These are phyloP conservation scores for Geodia barretti DNA, from an alignment of 37 sponge, comb jelly and placozoan genomes.

Conservation along the genomic window DNA sequence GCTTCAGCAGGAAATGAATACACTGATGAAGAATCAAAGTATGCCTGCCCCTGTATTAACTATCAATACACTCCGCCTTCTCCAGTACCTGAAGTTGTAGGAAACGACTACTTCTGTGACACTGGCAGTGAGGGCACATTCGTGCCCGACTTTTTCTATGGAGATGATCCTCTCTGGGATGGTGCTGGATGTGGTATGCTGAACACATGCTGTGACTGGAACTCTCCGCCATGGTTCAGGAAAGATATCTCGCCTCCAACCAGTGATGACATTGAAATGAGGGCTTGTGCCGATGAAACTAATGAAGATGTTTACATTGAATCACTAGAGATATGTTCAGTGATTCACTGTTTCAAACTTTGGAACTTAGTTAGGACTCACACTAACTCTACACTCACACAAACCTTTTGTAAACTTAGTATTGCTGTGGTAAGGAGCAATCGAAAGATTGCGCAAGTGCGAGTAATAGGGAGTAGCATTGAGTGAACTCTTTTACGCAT, in stretches of 20 bases:
- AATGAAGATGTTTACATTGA: background rate
- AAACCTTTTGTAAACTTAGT: too few species aligned
- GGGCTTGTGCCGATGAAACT: constrained; percentile 23
- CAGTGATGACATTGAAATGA: constrained; percentile 39
- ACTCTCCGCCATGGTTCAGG: constrained; percentile 33
- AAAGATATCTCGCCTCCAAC: constrained; percentile 8
- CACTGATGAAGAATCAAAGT: background rate
- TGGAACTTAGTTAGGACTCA: too few species aligned
- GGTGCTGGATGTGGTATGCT: constrained; percentile 22
- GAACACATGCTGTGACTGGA: constrained; percentile 43
- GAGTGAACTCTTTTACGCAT: too few species aligned
- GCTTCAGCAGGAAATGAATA: constrained; percentile 18
- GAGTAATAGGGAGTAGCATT: too few species aligned
- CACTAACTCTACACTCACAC: too few species aligned
- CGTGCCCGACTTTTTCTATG: constrained; percentile 11
- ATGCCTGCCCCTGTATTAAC: constrained; percentile 24
- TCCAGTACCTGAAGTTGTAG: background rate
- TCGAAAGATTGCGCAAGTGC: too few species aligned
- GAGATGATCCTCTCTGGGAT: constrained; percentile 47
- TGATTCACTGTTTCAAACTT: too few species aligned
- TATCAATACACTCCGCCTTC: background rate
- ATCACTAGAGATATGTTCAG: constrained; percentile 12
- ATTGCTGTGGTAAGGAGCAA: too few species aligned
- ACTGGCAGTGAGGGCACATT: constrained; percentile 4
- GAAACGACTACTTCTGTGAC: constrained; percentile 33